Evolutionary conservation across 2,888 invertebrate genomes (phyloP).

Genomic region (Blomia tropicalis): DNA sequence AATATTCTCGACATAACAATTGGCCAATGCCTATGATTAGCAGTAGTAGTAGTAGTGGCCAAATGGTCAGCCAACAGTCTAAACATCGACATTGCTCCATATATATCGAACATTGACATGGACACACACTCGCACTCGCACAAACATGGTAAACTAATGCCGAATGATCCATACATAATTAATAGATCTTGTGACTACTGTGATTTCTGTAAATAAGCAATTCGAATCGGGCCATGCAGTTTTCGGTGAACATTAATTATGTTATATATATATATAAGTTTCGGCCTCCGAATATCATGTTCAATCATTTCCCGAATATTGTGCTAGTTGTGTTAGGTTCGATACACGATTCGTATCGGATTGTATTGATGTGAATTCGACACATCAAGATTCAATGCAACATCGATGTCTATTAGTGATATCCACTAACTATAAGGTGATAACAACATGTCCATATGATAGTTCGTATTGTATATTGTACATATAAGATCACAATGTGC

Average conservation of each 20-base stretch:
- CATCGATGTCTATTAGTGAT: too few species aligned
- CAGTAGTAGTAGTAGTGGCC: background rate
- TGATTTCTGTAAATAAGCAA: conserved; percentile 4
- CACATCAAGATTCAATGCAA: too few species aligned
- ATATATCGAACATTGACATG: background rate
- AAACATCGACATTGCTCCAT: background rate
- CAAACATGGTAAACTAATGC: background rate
- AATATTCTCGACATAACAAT: conserved; percentile 6
- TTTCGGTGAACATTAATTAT: conserved; percentile 2
- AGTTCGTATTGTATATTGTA: background rate
- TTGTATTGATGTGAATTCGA: too few species aligned
- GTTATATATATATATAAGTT: too few species aligned
- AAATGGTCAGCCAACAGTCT: background rate
- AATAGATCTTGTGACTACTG: conserved; percentile 4
- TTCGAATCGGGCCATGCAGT: background rate
- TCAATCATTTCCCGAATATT: background rate
- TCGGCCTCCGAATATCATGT: background rate
- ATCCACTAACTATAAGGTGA: background rate
- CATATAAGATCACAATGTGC: conserved; percentile 5
- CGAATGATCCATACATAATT: conserved; percentile 10
- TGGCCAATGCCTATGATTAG: conserved; percentile 7
- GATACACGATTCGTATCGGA: too few species aligned
- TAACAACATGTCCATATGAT: too few species aligned
- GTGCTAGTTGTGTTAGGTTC: too few species aligned
- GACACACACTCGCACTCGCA: background rate